Conservation (phyloP, 2,797 vertebrate genomes). For the Hydrolagus colliei region DNA sequence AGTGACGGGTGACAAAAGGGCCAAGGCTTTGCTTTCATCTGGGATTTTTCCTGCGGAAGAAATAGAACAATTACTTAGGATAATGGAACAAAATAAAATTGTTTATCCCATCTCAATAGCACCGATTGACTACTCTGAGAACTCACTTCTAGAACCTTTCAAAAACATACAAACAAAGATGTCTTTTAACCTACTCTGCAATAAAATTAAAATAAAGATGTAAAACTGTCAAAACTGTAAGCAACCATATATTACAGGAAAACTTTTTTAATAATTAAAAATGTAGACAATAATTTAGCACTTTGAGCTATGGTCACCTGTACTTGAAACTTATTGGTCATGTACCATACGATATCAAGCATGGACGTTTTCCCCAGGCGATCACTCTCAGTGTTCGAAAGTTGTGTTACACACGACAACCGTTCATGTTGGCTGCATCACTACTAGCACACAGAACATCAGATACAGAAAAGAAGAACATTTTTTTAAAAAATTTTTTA, state of each 20-base stretch:
- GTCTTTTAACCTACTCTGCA: constrained; percentile 65
- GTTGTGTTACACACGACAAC: constrained; percentile 99
- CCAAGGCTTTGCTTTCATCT: constrained; percentile 93
- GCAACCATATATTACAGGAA: constrained; percentile 64
- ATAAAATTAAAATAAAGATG: constrained; percentile 66
- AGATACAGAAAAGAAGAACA: constrained; percentile 99
- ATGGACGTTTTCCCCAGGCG: constrained; percentile 89
- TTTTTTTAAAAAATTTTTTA: constrained; percentile 82
- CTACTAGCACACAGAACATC: constrained; percentile 99
- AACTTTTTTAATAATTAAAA: constrained; percentile 68
- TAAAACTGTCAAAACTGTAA: constrained; percentile 61
- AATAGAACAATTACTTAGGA: constrained; percentile 35
- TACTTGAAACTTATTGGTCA: constrained; percentile 99
- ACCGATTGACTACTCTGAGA: constrained; percentile 39
- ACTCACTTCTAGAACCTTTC: constrained; percentile 61
- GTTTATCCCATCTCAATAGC: constrained; percentile 35
- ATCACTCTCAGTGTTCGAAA: constrained; percentile 97
- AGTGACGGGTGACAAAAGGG: constrained; percentile 80
- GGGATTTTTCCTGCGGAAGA: constrained; percentile 88
- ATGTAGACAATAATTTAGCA: constrained; percentile 96
- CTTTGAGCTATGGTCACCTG: constrained; percentile 99
- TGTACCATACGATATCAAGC: constrained; percentile 99
- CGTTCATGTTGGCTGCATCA: constrained; percentile 98
- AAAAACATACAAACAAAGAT: constrained; percentile 63
- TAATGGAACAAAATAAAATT: constrained; percentile 33